Conservation (phyloP, 1,140 invertebrate species). For the Aphaenogaster rudis region DNA sequence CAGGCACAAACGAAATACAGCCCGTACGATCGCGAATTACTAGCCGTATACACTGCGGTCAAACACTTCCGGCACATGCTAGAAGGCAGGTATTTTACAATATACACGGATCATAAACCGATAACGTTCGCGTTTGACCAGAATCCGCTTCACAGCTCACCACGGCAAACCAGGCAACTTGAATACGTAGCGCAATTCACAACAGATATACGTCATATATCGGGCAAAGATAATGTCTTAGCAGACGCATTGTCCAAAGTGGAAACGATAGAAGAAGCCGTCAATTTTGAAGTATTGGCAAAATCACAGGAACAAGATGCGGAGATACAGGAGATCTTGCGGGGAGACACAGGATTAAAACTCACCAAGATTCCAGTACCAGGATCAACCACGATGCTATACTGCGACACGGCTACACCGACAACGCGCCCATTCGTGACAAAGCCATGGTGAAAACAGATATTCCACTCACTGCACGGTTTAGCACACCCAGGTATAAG, state of each 20-base stretch:
- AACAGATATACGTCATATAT: neutral
- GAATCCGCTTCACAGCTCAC: neutral
- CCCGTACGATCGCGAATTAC: neutral
- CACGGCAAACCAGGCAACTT: neutral
- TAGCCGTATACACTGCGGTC: neutral
- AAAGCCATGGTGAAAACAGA: neutral
- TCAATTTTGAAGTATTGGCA: neutral
- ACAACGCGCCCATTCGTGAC: neutral
- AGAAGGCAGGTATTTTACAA: neutral
- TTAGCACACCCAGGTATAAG: neutral
- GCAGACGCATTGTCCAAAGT: neutral
- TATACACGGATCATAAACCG: neutral
- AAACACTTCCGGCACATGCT: neutral
- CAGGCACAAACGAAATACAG: neutral
- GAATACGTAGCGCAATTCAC: neutral
- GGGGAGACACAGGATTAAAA: too few species aligned
- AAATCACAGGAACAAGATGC: neutral
- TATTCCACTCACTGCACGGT: neutral
- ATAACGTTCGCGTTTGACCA: neutral
- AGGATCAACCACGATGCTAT: neutral
- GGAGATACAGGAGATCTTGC: too few species aligned
- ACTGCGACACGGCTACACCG: neutral
- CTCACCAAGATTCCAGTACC: neutral
- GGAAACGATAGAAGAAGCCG: neutral
- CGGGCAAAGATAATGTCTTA: neutral